Evolutionary conservation across 2,888 invertebrate species (phyloP).

Genomic region (Tricholauxania praeusta): DNA sequence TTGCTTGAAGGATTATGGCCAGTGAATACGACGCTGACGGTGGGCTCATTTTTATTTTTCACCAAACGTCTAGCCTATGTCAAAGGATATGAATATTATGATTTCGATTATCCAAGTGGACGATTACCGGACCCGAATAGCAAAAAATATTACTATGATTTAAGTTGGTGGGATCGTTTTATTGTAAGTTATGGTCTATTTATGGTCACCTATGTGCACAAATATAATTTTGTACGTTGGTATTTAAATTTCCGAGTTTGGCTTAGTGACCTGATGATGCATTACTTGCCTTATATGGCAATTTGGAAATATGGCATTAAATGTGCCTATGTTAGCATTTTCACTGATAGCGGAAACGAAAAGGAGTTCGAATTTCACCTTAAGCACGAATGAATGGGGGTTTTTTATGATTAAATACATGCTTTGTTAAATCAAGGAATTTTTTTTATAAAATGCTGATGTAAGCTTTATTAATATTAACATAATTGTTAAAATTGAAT

Average conservation of each 20-base stretch:
- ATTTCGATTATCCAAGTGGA: conserved; percentile 58
- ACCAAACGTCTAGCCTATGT: conserved; percentile 72
- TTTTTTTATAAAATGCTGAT: too few species aligned
- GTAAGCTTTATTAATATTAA: too few species aligned
- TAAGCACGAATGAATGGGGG: conserved; percentile 53
- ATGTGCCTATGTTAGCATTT: conserved; percentile 74
- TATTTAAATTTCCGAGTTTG: conserved; percentile 75
- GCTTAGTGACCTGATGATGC: conserved; percentile 73
- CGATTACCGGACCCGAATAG: conserved; percentile 58
- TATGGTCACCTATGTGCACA: conserved; percentile 66
- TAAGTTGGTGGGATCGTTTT: conserved; percentile 68
- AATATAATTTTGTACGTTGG: conserved; percentile 70
- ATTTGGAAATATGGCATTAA: conserved; percentile 75
- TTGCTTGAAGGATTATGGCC: conserved; percentile 79
- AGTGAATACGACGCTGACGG: conserved; percentile 74
- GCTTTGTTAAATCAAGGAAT: too few species aligned
- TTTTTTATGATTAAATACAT: conserved; percentile 3
- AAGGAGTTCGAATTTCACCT: conserved; percentile 52
- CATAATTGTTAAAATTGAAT: too few species aligned
- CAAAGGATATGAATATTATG: conserved; percentile 71
- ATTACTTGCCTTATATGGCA: conserved; percentile 78
- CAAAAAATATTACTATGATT: conserved; percentile 67
- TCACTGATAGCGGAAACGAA: conserved; percentile 52
- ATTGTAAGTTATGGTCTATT: conserved; percentile 60
- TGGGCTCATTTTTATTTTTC: conserved; percentile 72